Evolutionary conservation across 2,888 invertebrate genomes (phyloP).

Genomic region (Pilophorus perplexus): DNA sequence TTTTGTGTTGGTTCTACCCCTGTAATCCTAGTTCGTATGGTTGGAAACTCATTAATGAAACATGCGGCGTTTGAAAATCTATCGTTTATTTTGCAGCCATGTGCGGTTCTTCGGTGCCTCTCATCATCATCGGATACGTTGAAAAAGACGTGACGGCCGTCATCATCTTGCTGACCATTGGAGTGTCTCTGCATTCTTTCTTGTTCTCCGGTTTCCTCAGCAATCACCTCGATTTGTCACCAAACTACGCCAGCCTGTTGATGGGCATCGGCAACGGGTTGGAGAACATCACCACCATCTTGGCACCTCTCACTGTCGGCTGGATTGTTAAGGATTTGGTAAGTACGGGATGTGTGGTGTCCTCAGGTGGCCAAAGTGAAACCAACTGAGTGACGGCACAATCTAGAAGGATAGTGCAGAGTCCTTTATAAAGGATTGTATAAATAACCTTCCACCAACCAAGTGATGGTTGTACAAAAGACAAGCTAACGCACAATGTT

Average conservation of each 20-base stretch:
- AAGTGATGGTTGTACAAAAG: too few relatives aligned
- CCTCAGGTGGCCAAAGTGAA: too few relatives aligned
- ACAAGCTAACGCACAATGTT: neutral
- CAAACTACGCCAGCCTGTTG: conserved; percentile 56
- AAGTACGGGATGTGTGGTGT: conserved; percentile 41
- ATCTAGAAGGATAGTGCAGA: too few relatives aligned
- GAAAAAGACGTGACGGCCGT: conserved; percentile 44
- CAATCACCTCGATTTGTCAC: conserved; percentile 57
- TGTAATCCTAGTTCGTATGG: too few relatives aligned
- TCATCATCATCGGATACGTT: conserved; percentile 52
- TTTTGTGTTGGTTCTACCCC: too few relatives aligned
- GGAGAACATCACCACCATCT: conserved; percentile 54
- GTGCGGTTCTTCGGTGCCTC: conserved; percentile 51
- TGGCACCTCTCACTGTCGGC: conserved; percentile 54
- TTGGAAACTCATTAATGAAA: too few relatives aligned
- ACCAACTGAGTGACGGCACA: too few relatives aligned
- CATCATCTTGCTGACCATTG: conserved; percentile 45
- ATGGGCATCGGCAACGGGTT: conserved; percentile 57
- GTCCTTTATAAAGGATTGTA: too few relatives aligned
- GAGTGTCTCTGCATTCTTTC: conserved; percentile 51
- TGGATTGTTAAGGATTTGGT: conserved; percentile 52
- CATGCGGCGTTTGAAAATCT: too few relatives aligned
- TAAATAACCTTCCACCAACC: too few relatives aligned
- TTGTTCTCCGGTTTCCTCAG: conserved; percentile 54
- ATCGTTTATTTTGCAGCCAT: conserved; percentile 44